phyloP scores from a whole-genome alignment of 2,888 invertebrate species.

The Corbicula japonica region DNA sequence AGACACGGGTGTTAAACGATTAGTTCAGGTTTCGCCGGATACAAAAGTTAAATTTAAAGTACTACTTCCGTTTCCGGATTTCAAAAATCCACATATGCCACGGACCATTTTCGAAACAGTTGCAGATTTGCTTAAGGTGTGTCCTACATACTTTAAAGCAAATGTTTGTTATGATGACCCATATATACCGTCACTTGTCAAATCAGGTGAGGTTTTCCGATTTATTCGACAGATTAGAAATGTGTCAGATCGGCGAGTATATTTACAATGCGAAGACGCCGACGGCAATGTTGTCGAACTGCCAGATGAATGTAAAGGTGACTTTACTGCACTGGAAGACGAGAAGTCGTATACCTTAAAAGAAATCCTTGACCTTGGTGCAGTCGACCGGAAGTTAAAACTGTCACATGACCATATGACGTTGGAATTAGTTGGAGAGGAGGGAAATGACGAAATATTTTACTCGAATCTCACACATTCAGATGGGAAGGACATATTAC shows the following conservation, averaged over 20 bases:
- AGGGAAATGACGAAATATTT: slow-evolving; percentile 25
- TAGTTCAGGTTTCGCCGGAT: slow-evolving; percentile 73
- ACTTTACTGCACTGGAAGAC: slow-evolving; percentile 76
- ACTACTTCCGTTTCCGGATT: slow-evolving; percentile 68
- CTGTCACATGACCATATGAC: slow-evolving; percentile 69
- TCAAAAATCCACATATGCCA: slow-evolving; percentile 53
- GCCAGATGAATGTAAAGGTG: slow-evolving; percentile 73
- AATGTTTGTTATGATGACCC: slow-evolving; percentile 77
- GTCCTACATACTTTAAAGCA: slow-evolving; percentile 78
- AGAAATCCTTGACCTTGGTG: slow-evolving; percentile 75
- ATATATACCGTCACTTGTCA: slow-evolving; percentile 78
- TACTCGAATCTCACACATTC: slow-evolving; percentile 65
- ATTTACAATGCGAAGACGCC: slow-evolving; percentile 74
- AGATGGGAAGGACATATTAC: slow-evolving; percentile 46
- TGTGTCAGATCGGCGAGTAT: slow-evolving; percentile 60
- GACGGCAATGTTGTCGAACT: slow-evolving; percentile 71
- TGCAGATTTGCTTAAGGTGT: slow-evolving; percentile 75
- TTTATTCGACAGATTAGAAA: slow-evolving; percentile 71
- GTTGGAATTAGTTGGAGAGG: slow-evolving; percentile 41
- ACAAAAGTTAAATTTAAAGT: slow-evolving; percentile 74
- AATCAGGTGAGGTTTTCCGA: slow-evolving; percentile 74
- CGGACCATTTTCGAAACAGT: slow-evolving; percentile 71
- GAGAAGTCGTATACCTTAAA: slow-evolving; percentile 71
- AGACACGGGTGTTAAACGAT: slow-evolving; percentile 66
- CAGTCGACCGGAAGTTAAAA: slow-evolving; percentile 73